Conservation (phyloP, 2,797 vertebrate genomes). For the Scyliorhinus canicula region DNA sequence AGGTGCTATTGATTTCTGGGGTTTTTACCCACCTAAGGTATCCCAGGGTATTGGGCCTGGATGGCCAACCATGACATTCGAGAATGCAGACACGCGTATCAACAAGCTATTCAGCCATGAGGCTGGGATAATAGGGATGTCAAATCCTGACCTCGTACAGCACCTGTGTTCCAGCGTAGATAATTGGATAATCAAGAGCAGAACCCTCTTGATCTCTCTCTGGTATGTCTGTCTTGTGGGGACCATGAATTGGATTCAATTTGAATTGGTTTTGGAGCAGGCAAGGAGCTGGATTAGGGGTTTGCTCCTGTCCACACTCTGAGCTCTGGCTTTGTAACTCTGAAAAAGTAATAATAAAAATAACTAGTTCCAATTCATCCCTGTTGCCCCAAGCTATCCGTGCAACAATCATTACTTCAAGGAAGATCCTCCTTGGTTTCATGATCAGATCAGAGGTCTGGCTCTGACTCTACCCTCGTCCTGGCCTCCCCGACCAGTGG, state of each 20-base stretch:
- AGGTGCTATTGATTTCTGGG: not conserved
- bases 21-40: not conserved
- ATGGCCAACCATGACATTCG: not conserved
- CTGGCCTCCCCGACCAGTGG: too few species aligned
- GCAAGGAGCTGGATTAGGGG: too few species aligned
- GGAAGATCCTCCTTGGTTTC: too few species aligned
- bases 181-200: not conserved
- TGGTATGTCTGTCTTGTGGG: too few species aligned
- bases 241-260: too few species aligned
- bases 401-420: not conserved
- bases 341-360: too few species aligned
- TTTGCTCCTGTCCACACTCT: too few species aligned
- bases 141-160: not conserved
- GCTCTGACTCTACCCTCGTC: too few species aligned
- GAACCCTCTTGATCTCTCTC: not conserved
- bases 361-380: not conserved
- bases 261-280: too few species aligned
- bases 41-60: not conserved
- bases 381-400: not conserved
- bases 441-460: not conserved
- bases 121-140: not conserved
- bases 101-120: not conserved
- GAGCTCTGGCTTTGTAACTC: too few species aligned
- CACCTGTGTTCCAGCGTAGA: not conserved
- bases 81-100: not conserved